Evolutionary conservation across 2,797 vertebrate species (phyloP), one percentile per base, ranked within the genome.

Genomic region (Perodicticus potto): DNA sequence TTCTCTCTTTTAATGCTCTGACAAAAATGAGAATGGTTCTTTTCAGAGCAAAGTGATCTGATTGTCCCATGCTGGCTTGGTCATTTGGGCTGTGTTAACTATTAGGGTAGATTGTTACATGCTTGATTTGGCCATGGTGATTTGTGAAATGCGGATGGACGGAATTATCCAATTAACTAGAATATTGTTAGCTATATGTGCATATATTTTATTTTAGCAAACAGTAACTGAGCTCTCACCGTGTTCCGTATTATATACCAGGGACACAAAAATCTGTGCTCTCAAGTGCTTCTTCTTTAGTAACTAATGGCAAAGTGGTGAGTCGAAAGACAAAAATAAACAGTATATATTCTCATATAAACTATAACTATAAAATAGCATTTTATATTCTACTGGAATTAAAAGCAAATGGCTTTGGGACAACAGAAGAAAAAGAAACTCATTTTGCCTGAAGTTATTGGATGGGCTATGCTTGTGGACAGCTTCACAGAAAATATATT

Each of bases 1-100:
- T 37, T 93, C 53, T 93, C 40, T 88, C 67, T 74, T 89, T 87
- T 82, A 91, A 29, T 89, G 57, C 53, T 94, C 90, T 83, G 73
- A 91, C 82, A 95, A 95, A 74, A 94, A 92, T 57, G 40, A 85
- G 55, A 63, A 72, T 72, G 10, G 61, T 73, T 84, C 23, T 96
- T 11, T 11, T 85, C 3, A 13, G 10, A 14, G 37, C 59, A 91
- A 95, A 89, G 73, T 86, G 20, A 86, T 69, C 27, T 43, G 78
- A 93, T 82, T 89, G 32, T 73, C 19, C 23, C 57, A 55, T 84
- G 5, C 49, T 74, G 37, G 37, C 77, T 59, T 85, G 34, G 73
- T 25, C 69, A 89, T 92, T 81, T 95, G 43, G 17, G 34, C 22
- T 77, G 61, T 91, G 69, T 69, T 86, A 91, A 85, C 69, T 61